phyloP scores from a whole-genome alignment of 37 sponge, comb jelly and placozoan species.

The Ephydatia muelleri region DNA sequence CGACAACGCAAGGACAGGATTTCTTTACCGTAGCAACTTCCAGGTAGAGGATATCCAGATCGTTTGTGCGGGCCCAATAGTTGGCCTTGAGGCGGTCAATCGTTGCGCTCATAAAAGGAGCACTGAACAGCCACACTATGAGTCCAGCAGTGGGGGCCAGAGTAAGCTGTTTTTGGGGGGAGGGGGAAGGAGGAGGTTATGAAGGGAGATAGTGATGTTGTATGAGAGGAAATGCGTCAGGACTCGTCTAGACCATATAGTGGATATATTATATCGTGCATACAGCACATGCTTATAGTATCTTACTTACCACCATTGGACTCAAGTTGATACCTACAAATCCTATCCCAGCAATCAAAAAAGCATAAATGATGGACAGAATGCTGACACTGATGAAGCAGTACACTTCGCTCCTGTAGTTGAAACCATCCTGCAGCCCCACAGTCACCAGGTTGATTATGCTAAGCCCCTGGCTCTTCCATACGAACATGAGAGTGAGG shows the following conservation, averaged over 20 bases:
- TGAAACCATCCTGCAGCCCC: not conserved
- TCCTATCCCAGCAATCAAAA: conserved; percentile 35
- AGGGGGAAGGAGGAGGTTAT: not conserved
- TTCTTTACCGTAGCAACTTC: conserved; percentile 47
- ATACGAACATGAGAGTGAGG: not conserved
- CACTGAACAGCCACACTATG: conserved; percentile 41
- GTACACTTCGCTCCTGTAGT: conserved; percentile 27
- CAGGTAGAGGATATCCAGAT: conserved; percentile 24
- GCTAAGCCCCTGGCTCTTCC: not conserved
- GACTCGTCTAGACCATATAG: too few relatives aligned
- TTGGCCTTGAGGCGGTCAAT: conserved; percentile 20
- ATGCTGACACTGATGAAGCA: conserved; percentile 22
- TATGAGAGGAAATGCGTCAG: not conserved
- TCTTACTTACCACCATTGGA: conserved; percentile 40
- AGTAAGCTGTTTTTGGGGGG: conserved; percentile 18
- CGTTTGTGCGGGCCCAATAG: conserved; percentile 25
- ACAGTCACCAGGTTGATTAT: not conserved
- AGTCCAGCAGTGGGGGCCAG: conserved; percentile 12
- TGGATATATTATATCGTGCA: not conserved
- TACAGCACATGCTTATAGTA: not conserved
- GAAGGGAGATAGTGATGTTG: not conserved
- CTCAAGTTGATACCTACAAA: conserved; percentile 35
- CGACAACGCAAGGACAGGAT: not conserved
- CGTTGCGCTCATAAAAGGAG: conserved; percentile 60
- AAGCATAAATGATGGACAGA: conserved; percentile 40